Evolutionary conservation across 2,888 invertebrate species (phyloP).

Genomic region (Sussaba pulchella): DNA sequence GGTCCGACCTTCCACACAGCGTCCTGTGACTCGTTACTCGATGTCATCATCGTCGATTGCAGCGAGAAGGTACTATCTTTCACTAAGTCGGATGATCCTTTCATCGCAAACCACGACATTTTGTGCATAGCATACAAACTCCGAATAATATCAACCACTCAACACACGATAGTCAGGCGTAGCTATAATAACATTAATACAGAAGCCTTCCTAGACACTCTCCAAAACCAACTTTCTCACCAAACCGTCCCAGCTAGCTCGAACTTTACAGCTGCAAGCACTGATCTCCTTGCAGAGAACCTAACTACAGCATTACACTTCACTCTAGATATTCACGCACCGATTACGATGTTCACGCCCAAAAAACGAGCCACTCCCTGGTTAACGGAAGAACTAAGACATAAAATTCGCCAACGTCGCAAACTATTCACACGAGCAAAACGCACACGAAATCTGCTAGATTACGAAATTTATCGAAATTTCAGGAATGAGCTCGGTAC

Average conservation of each 20-base stretch:
- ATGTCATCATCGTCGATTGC: constrained; percentile 23
- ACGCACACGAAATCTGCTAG: neutral
- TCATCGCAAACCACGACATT: constrained; percentile 46
- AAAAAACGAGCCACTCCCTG: neutral
- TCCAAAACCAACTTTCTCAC: too few species aligned
- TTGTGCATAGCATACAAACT: neutral
- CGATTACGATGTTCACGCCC: neutral
- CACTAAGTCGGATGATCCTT: constrained; percentile 1
- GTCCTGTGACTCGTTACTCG: neutral
- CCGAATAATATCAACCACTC: too few species aligned
- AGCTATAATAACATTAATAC: too few species aligned
- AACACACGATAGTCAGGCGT: too few species aligned
- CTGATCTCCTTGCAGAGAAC: too few species aligned
- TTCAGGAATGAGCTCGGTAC: neutral
- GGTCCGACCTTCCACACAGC: constrained; percentile 31
- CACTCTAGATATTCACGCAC: neutral
- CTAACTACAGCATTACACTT: neutral
- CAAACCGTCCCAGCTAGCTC: too few species aligned
- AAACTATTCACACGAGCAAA: neutral
- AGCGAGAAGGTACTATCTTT: neutral
- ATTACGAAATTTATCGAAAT: neutral
- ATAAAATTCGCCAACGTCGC: neutral
- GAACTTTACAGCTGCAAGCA: too few species aligned
- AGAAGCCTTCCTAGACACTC: too few species aligned
- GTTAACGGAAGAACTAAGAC: neutral